phyloP scores from a whole-genome alignment of 2,797 vertebrate species.

The Periophthalmus magnuspinnatus region DNA sequence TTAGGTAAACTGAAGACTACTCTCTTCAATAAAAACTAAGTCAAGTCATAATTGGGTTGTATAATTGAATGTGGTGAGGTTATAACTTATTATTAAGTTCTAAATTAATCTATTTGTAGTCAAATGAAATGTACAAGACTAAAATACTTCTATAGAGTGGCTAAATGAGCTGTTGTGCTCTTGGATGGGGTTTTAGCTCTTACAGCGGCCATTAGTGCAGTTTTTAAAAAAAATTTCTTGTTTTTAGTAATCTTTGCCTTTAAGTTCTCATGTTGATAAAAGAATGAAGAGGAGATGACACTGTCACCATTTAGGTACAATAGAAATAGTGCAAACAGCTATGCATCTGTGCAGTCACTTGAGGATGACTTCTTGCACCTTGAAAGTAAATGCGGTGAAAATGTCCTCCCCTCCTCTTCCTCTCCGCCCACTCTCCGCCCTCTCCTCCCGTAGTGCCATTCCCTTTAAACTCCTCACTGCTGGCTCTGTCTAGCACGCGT shows the following conservation, averaged over 20 bases:
- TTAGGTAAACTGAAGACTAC: neutral
- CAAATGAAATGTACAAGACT: neutral
- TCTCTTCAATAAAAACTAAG: neutral
- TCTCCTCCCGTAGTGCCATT: constrained; percentile 31
- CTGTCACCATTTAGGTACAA: constrained; percentile 28
- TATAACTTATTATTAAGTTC: neutral
- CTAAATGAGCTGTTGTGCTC: neutral
- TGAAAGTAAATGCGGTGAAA: constrained; percentile 33
- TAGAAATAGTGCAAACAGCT: constrained; percentile 42
- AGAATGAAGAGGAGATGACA: constrained; percentile 31
- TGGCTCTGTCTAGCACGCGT: constrained; percentile 42
- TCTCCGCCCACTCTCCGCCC: neutral
- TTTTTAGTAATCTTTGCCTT: constrained; percentile 34
- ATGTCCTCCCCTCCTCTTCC: constrained; percentile 13
- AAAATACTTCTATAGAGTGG: neutral
- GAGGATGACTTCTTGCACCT: constrained; percentile 42
- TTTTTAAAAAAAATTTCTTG: no score
- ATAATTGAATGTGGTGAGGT: neutral
- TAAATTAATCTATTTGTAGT: neutral
- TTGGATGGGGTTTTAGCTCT: neutral
- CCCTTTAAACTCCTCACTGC: constrained; percentile 67
- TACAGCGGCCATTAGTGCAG: no score
- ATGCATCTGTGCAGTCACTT: constrained; percentile 30
- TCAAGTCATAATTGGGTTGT: neutral
- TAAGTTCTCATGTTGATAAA: constrained; percentile 40